Evolutionary conservation across 2,113 vertebrate species (phyloP).

Genomic region (Centropristis striata): DNA sequence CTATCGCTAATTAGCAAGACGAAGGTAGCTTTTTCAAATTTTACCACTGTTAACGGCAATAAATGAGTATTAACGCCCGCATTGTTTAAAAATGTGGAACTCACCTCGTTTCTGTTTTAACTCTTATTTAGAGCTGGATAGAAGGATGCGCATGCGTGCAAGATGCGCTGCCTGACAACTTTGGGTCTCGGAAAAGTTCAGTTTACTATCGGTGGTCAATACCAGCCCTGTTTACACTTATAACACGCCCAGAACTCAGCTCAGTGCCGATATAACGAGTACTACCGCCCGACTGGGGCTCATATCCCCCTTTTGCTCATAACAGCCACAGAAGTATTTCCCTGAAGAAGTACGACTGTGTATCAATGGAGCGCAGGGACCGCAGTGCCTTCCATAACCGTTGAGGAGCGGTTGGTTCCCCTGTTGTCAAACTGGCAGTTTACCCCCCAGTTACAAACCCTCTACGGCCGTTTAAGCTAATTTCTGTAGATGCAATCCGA

Average conservation of each 20-base stretch:
- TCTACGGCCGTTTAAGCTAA: accelerated
- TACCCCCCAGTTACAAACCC: constrained; percentile 11
- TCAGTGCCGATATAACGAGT: constrained; percentile 10
- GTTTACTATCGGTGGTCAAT: constrained; percentile 71
- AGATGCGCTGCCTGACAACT: constrained; percentile 87
- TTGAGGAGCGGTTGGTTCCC: constrained; percentile 46
- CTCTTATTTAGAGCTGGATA: constrained; percentile 89
- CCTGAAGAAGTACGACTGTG: constrained; percentile 43
- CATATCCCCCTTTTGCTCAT: constrained; percentile 12
- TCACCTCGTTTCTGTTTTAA: constrained; percentile 91
- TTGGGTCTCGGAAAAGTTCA: constrained; percentile 86
- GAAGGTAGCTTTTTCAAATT: constrained; percentile 40
- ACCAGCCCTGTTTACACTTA: constrained; percentile 28
- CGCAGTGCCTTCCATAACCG: constrained; percentile 60
- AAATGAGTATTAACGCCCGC: constrained; percentile 44
- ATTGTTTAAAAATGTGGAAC: constrained; percentile 85
- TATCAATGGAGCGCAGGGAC: constrained; percentile 63
- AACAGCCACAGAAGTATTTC: constrained; percentile 15
- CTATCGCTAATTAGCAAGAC: constrained; percentile 48
- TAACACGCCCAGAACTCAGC: constrained; percentile 54
- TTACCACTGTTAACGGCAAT: constrained; percentile 51
- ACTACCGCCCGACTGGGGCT: background rate
- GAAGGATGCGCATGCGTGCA: constrained; percentile 84
- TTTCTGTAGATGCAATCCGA: background rate
- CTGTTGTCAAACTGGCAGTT: constrained; percentile 11